These are phyloP conservation scores for Ceraclea dissimilis DNA, from an alignment of 2,888 invertebrate genomes.

Conservation along the genomic window DNA sequence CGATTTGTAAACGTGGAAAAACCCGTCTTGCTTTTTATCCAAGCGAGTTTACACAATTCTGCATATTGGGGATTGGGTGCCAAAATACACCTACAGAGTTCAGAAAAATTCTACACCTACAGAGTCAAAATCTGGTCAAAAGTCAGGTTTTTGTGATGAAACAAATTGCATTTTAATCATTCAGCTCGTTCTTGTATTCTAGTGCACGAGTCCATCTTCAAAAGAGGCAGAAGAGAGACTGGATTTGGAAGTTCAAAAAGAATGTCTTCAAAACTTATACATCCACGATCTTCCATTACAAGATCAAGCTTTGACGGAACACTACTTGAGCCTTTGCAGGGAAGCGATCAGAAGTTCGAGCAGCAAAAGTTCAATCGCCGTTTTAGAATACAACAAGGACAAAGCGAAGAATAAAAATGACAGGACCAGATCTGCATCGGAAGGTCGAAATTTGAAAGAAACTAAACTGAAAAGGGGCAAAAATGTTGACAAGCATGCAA, in stretches of 20 bases:
- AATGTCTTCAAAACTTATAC: conserved; percentile 18
- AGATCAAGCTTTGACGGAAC: conserved; percentile 12
- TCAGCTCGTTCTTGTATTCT: not conserved
- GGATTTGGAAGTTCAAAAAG: conserved; percentile 22
- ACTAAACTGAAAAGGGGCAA: conserved; percentile 3
- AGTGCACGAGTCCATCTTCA: conserved; percentile 7
- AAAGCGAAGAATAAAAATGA: conserved; percentile 9
- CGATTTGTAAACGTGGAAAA: too few relatives aligned
- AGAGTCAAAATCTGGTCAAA: too few relatives aligned
- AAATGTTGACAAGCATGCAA: conserved; percentile 6
- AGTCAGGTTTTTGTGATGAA: too few relatives aligned
- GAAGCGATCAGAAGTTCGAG: conserved; percentile 22
- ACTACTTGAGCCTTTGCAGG: conserved; percentile 21
- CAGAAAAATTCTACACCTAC: too few relatives aligned
- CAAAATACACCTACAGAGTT: too few relatives aligned
- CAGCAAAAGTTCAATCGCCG: conserved; percentile 18
- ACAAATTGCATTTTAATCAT: too few relatives aligned
- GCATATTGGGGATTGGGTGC: too few relatives aligned
- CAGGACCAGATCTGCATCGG: conserved; percentile 8
- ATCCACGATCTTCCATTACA: conserved; percentile 13
- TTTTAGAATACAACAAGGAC: conserved; percentile 18
- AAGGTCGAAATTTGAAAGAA: conserved; percentile 19
- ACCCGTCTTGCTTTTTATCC: too few relatives aligned
- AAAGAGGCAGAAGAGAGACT: conserved; percentile 14
- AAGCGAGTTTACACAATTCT: too few relatives aligned